Conservation (phyloP, 2,797 vertebrate genomes). For the Phoxinus dragarum region DNA sequence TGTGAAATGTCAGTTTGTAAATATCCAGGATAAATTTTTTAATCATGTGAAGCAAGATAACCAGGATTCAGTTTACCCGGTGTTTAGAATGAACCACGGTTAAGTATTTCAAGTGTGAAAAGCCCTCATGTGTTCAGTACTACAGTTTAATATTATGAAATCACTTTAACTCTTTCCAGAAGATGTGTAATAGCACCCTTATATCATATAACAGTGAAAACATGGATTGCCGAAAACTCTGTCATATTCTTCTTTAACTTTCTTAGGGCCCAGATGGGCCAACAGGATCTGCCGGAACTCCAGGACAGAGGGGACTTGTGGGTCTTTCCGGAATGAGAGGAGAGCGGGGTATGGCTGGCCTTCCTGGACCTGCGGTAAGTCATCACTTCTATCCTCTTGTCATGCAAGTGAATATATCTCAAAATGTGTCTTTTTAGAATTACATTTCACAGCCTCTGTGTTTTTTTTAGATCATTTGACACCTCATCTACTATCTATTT, state of each 20-base stretch:
- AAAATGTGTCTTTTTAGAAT: neutral
- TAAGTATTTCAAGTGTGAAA: neutral
- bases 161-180: neutral
- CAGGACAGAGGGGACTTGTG: slow-evolving; percentile 89
- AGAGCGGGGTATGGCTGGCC: slow-evolving; percentile 90
- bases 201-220: neutral
- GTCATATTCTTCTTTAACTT: neutral
- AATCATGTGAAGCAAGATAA: neutral
- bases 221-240: too few species aligned
- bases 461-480: neutral
- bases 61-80: neutral
- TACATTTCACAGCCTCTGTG: neutral
- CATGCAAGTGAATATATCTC: neutral
- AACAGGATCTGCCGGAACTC: slow-evolving; percentile 71
- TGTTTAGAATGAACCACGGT: neutral
- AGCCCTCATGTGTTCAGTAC: neutral
- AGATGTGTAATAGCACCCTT: neutral
- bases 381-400: neutral
- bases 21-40: neutral
- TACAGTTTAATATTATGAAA: neutral
- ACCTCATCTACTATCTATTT: neutral
- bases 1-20: neutral
- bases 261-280: slow-evolving; percentile 88
- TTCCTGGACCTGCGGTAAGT: slow-evolving; percentile 91
- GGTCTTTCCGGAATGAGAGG: slow-evolving; percentile 91